Base-by-base conservation (phyloP, 2,113 vertebrate species). In the Xyliphius kryptos region DNA sequence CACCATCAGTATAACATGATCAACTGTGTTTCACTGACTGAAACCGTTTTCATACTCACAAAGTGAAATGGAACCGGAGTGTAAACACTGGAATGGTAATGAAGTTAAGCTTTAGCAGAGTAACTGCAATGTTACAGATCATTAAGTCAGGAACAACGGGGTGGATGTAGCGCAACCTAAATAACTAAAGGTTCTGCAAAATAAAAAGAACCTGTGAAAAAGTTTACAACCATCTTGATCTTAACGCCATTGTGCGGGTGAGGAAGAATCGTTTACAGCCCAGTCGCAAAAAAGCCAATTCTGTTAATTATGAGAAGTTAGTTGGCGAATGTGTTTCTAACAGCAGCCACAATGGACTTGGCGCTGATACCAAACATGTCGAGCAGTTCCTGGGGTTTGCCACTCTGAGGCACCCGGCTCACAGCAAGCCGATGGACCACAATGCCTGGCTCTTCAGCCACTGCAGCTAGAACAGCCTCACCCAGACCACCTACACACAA, bases 351-450 rank as follows among this genome's bases (percentile, higher is more conserved):
- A 22, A 94, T 92, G 66, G 77, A 70, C 72, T 88, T 88, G 17
- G 91, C 82, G 52, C 89, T 88, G 76, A 94, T 90, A 65, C 87
- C 89, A 50, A 86, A 91, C 19, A 84, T 10, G 72, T 91, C 88
- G 12, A 94, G 75, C 50, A 93, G 79, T 76, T 93, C 88, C 2
- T 81, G 63, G 21, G 88, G 80, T 68, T 89, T 89, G 59, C 89
- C 90, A 1, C 89, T 92, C n/a, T 67, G 86, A 52, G 90, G 88
- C 8, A 91, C 82, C 0, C 65, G 74, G 1, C 65, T 74, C 61
- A 93, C 91, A 0, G 89, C 89, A 62, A 92, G 71, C 5, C 82
- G 81, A 14, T 83, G 88, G 47, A 93, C 88, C 3, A 88, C 43
- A 14, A 92, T 85, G 11, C 77, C 83, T 1, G 87, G 89, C 72